Evolutionary conservation across 1,140 invertebrate genomes (phyloP), one percentile per base, ranked within the genome.

Genomic region (Papilio polytes): DNA sequence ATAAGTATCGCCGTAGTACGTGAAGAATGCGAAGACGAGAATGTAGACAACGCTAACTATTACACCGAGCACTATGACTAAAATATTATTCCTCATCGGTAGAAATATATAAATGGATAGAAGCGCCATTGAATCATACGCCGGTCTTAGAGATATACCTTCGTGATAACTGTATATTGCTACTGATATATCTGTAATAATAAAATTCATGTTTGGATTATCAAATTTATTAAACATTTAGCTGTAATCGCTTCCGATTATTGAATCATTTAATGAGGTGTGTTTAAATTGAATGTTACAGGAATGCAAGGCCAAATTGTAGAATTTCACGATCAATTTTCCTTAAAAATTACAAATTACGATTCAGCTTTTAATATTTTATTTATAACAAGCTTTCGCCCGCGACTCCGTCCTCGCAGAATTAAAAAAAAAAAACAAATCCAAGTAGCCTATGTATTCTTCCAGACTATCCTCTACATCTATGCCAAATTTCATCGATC

Each of bases 71-170:
- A 97, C 88, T 36, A 97, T 95, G 1, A 97, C 96, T 77, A 97
- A 94, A 74, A 96, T 95, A 88, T 97, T 97, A 85, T 96, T 96
- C 31, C 96, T 96, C 79, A 98, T 95, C 10, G 97, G 97, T 80
- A 98, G 95, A 87, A 98, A 98, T 83, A 98, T 96, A 87, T 98
- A 98, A 80, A 97, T 97, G 1, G 97, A 96, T 63, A 98, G 95
- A 1, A 98, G 92, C 0, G 97, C 96, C 89, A 97, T 96, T 0
- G 97, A 97, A 10, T 96, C 95, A 85, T 97, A 97, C 1, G 97
- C 96, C 46, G 97, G 97, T 81, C 97, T 91, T 2, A 97, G 88
- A 13, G 89, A 86, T 84, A 95, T 92, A 78, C 93, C 95, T 82
- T 95, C 90, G 74, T 92, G 89, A 12, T 94, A 89, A 81, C 95